Evolutionary conservation across 2,888 invertebrate genomes (phyloP), one percentile per base, ranked within the genome.

Genomic region (Terebella lapidaria): DNA sequence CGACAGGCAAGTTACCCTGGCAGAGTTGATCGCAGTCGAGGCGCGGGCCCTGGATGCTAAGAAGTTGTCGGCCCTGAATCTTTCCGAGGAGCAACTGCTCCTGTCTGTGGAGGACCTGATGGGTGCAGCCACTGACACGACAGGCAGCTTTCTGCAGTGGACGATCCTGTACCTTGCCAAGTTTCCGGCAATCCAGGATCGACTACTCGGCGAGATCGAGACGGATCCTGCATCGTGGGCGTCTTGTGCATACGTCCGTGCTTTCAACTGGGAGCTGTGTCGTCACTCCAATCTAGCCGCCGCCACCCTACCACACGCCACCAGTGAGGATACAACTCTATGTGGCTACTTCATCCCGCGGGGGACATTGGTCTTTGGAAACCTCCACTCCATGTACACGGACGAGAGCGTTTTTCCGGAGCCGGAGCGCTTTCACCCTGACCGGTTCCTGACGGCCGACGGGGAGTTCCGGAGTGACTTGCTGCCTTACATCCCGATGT

Each of bases 401-500:
- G 49, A 56, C 24, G 26, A n/a, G 2, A n/a, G 20, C 3, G 56
- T 24, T 24, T 60, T 56, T 56, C 25, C 18, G 2, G 56, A 56
- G 10, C 60, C 60, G 35, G 60, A 57, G 18, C n/a, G 10, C 20
- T 60, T 60, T 28, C 35, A 42, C 5, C 60, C 60, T 3, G 60
- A 60, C 15, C 58, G 60, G 24, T 60, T 60, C 45, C 58, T 60
- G 22, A 29, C 45, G 26, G 24, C 26, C 3, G 47, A 30, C 51
- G 28, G 22, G 10, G n/a, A 29, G 35, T 27, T 22, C 15, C 15
- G 45, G 3, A 47, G 22, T 1, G 4, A 25, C 20, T 5, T 20
- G 2, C 26, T 56, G 46, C 46, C 45, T 15, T 20, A 45, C 26
- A n/a, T 45, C 22, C 45, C 26, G 45, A 25, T 26, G 20, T 60